Evolutionary conservation across 2,797 vertebrate genomes (phyloP).

Genomic region (Morelia viridis): DNA sequence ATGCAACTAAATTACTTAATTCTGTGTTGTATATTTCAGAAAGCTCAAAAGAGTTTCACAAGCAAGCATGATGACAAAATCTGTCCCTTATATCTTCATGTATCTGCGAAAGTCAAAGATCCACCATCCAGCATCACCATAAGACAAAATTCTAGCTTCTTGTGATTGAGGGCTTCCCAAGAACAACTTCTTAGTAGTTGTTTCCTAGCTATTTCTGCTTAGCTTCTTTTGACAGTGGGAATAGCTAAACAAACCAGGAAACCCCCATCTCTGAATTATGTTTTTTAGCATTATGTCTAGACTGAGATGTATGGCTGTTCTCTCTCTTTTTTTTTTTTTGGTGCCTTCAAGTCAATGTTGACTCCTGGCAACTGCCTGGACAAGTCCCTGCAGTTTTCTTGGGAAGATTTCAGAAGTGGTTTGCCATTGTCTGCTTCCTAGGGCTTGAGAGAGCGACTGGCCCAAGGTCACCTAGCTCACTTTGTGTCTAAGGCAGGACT

Average conservation of each 20-base stretch:
- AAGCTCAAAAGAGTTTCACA: background rate
- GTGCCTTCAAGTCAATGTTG: background rate
- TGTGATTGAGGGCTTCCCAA: background rate
- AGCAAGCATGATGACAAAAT: background rate
- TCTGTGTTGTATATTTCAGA: background rate
- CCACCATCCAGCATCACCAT: background rate
- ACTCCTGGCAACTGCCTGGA: background rate
- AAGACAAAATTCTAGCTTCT: background rate
- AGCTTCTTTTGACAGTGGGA: background rate
- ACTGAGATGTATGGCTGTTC: background rate
- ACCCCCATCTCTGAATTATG: background rate
- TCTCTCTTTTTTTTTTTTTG: background rate
- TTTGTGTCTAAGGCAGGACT: background rate
- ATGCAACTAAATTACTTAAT: background rate
- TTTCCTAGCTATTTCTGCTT: background rate
- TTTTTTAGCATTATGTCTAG: background rate
- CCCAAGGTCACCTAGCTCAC: background rate
- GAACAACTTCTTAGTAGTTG: background rate
- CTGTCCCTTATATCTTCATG: background rate
- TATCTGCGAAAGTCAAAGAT: background rate
- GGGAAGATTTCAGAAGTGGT: background rate
- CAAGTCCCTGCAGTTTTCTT: background rate
- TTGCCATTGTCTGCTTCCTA: background rate
- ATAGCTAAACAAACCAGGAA: background rate
- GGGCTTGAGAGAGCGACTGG: background rate